Base-by-base conservation (phyloP, 2,113 vertebrate species). In the Catharus bicknelli region DNA sequence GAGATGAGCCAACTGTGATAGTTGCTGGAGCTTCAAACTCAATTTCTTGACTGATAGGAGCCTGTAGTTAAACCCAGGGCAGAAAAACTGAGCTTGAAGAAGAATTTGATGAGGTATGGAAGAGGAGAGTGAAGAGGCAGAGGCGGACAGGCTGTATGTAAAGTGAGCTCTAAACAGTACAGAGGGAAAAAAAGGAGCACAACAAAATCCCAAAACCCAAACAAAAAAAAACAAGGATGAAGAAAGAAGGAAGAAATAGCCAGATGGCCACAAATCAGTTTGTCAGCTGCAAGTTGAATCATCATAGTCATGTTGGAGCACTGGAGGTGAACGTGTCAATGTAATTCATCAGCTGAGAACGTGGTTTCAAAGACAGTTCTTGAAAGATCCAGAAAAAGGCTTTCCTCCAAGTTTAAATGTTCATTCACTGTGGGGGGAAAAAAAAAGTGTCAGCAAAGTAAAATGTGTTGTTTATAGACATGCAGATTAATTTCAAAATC, bases 21-120 rank as follows among this genome's bases (percentile, higher is more conserved):
- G 61, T n/a, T 95, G 55, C 57, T 91, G 64, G 57, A 90, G 72
- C 90, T 86, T 61, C 57, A 93, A 94, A 88, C 76, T 86, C 68
- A 86, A 20, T 93, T 88, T 89, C 43, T 91, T 93, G 53, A 88
- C 27, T 88, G 55, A 77, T 90, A 30, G 72, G 59, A 94, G 57
- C 25, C 53, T 68, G 40, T 88, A 90, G 57, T 94, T 93, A 95
- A 93, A 90, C 57, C n/a, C 64, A 43, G 48, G 36, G 20, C 32
- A 78, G 53, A 43, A 94, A 94, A 86, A 88, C 30, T 64, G 61
- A 88, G 43, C 73, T 67, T 77, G 63, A 66, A 74, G 73, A 86
- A 70, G 79, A 77, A 91, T 64, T 66, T 4, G 10, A 50, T 76
- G 63, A 19, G n/a, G 32, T 91, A 66, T 48, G 73, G 66, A 76